Percentiles rank a stretch among this genome's conserved stretches.
phyloP scores from a whole-genome alignment of 2,888 invertebrate species.

The Hemistola chrysoprasaria region DNA sequence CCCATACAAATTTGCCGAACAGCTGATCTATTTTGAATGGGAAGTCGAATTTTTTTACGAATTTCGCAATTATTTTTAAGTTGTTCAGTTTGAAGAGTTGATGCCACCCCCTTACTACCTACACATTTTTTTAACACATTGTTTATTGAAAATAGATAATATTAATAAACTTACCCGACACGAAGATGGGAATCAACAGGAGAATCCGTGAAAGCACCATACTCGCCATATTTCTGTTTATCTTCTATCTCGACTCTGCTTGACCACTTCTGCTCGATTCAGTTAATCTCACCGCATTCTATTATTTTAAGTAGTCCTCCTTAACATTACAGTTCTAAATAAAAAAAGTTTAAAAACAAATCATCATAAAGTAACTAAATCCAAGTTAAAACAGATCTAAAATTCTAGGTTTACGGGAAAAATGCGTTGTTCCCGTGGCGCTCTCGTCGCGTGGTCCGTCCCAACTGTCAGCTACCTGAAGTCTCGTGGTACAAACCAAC shows the following conservation, averaged over 20 bases:
- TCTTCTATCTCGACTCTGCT: background rate
- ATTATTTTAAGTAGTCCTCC: background rate
- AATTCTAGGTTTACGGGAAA: too few species aligned
- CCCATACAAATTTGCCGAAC: too few species aligned
- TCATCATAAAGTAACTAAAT: background rate
- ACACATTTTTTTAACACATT: too few species aligned
- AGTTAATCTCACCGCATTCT: slow-evolving; percentile 19
- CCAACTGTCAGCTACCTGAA: slow-evolving; percentile 50
- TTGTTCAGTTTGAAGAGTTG: too few species aligned
- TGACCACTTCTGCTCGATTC: slow-evolving; percentile 7
- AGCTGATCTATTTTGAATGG: too few species aligned
- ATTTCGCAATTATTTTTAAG: too few species aligned
- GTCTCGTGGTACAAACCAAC: slow-evolving; percentile 42
- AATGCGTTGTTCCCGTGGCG: slow-evolving; percentile 5
- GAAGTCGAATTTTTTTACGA: too few species aligned
- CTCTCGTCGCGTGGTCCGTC: slow-evolving; percentile 40
- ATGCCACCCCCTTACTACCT: too few species aligned
- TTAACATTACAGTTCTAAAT: background rate
- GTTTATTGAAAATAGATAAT: too few species aligned
- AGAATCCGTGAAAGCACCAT: slow-evolving; percentile 11
- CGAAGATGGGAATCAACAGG: slow-evolving; percentile 12
- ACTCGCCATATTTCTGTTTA: slow-evolving; percentile 1
- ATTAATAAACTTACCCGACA: slow-evolving; percentile 17
- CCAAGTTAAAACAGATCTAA: too few species aligned
- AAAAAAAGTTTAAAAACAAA: background rate